Conservation (phyloP, 2,888 invertebrate genomes). For the Thymelicus lineola region DNA sequence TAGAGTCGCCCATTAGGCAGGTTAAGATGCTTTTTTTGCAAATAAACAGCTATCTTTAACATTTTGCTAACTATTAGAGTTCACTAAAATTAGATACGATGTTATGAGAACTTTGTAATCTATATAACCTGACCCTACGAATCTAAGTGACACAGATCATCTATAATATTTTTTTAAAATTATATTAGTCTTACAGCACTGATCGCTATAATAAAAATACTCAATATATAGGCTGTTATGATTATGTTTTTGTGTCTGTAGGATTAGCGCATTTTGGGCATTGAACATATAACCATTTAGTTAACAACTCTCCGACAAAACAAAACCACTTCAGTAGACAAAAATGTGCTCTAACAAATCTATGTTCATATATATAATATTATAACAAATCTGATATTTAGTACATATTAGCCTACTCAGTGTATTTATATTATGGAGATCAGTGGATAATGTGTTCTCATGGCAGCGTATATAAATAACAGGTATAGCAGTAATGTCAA, state of each 20-base stretch:
- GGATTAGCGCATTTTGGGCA: no score
- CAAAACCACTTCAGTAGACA: no score
- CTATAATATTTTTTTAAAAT: neutral
- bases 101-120: neutral
- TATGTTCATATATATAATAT: no score
- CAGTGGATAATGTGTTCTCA: neutral
- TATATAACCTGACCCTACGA: neutral
- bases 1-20: slow-evolving; percentile 6
- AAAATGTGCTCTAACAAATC: no score
- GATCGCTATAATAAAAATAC: neutral
- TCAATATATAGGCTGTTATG: neutral
- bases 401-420: no score
- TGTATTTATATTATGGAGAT: no score
- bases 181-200: neutral
- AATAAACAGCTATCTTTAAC: slow-evolving; percentile 7
- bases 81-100: slow-evolving; percentile 5
- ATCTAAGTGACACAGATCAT: neutral
- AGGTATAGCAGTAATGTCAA: neutral
- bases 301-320: no score
- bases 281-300: no score
- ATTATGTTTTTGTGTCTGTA: no score
- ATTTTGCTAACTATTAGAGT: slow-evolving; percentile 3
- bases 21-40: slow-evolving; percentile 5
- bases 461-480: neutral
- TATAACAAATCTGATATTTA: no score